Evolutionary conservation across 2,113 vertebrate genomes (phyloP), one percentile per base, ranked within the genome.

Genomic region (Tauraco erythrolophus): DNA sequence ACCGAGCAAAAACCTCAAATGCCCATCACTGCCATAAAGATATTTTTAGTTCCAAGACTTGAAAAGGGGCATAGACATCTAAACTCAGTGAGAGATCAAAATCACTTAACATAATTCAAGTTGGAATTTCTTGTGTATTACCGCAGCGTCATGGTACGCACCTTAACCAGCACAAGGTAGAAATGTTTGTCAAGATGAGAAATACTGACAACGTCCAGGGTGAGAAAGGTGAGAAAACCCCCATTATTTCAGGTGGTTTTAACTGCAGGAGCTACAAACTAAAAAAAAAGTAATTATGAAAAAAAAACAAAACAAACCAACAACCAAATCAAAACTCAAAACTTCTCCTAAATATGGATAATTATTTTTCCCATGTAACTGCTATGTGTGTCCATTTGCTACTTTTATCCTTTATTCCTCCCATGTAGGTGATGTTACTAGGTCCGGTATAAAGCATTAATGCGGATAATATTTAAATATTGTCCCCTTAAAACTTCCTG

Each of bases 21-120:
- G 2, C 4, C 30, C 7, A 13, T 15, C 28, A 43, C 15, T 14
- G 5, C 33, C 51, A 56, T 33, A 37, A 84, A 71, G 62, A 23
- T 11, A 60, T 28, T 60, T 60, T 58, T 28, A 45, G 31, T 43
- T 71, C 16, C 11, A 50, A 46, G 14, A 43, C 25, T 21, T 17
- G 50, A 82, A 61, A 85, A 21, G 10, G 7, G 4, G 4, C 2
- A 7, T 0, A 4, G 33, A n/a, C 1, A 3, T 15, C 21, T 50
- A 60, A 84, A 84, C 5, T 72, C 24, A 68, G 13, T 13, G n/a
- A 81, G 5, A 45, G 14, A 15, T 43, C 50, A 30, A 39, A 64
- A 45, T 46, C 21, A 43, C 7, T 19, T 35, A 4, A 18, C 10
- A 14, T 33, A 30, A 43, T 11, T 41, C 31, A n/a, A 37, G 3